Evolutionary conservation across 2,888 invertebrate species (phyloP).

Genomic region (Tetragonisca angustula): DNA sequence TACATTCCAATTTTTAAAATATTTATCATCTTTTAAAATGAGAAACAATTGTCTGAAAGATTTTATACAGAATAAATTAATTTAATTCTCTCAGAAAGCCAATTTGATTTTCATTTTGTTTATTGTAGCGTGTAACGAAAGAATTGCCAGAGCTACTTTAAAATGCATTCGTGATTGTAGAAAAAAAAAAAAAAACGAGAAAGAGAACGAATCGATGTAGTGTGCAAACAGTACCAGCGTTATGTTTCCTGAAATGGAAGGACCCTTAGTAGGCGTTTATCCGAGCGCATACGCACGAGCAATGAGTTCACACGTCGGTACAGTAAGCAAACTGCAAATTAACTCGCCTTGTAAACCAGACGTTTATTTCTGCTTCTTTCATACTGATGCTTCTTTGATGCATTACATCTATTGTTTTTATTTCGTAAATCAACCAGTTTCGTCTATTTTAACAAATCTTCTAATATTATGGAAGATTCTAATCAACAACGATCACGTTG

Average conservation of each 20-base stretch:
- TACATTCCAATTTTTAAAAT: no score
- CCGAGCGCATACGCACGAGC: constrained; percentile 73
- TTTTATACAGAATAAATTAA: background rate
- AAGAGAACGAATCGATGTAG: constrained; percentile 76
- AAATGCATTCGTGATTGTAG: constrained; percentile 51
- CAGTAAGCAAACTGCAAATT: constrained; percentile 54
- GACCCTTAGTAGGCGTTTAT: constrained; percentile 76
- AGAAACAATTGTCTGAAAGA: background rate
- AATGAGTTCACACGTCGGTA: constrained; percentile 65
- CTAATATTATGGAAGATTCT: background rate
- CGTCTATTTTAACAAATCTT: background rate
- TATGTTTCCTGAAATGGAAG: constrained; percentile 80
- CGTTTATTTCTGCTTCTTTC: constrained; percentile 52
- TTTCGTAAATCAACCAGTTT: background rate
- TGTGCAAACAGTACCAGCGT: constrained; percentile 72
- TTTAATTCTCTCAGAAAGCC: background rate
- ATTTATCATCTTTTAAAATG: no score
- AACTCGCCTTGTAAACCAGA: constrained; percentile 59
- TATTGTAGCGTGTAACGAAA: background rate
- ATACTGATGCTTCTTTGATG: constrained; percentile 25
- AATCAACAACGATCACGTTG: background rate
- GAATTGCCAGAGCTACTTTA: constrained; percentile 26
- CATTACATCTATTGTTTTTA: constrained; percentile 9
- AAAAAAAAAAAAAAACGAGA: constrained; percentile 65
- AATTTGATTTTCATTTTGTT: constrained; percentile 15